phyloP scores from a whole-genome alignment of 1,140 invertebrate genomes.

The Eulimnadia texana region DNA sequence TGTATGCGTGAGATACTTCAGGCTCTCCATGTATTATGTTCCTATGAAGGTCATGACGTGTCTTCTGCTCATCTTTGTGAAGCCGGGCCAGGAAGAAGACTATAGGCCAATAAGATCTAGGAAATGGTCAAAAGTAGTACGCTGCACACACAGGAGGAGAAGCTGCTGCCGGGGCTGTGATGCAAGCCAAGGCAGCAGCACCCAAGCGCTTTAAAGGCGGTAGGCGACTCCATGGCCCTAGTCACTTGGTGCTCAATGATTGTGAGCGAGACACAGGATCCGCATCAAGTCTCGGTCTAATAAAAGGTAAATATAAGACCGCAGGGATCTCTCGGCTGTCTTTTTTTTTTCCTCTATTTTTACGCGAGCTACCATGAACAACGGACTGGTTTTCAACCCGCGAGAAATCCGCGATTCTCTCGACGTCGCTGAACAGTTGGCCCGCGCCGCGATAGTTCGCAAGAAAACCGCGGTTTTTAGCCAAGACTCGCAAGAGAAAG shows the following conservation, averaged over 20 bases:
- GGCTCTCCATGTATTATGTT: no score
- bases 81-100: not conserved
- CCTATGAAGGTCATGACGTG: no score
- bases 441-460: slow-evolving; percentile 38
- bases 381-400: slow-evolving; percentile 8
- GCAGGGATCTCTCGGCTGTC: no score
- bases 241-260: not conserved
- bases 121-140: not conserved
- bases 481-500: slow-evolving; percentile 25
- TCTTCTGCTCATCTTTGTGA: no score
- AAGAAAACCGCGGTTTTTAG: slow-evolving; percentile 32
- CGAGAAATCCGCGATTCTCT: slow-evolving; percentile 30
- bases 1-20: no score
- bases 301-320: not conserved
- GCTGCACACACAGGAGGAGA: not conserved
- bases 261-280: not conserved
- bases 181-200: not conserved
- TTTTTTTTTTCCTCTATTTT: no score
- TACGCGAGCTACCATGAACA: not conserved
- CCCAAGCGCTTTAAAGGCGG: no score
- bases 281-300: not conserved
- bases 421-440: slow-evolving; percentile 39
- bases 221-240: not conserved
- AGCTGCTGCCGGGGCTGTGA: not conserved
- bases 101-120: not conserved